Evolutionary conservation across 2,888 invertebrate species (phyloP).

Genomic region (Hyalella azteca): DNA sequence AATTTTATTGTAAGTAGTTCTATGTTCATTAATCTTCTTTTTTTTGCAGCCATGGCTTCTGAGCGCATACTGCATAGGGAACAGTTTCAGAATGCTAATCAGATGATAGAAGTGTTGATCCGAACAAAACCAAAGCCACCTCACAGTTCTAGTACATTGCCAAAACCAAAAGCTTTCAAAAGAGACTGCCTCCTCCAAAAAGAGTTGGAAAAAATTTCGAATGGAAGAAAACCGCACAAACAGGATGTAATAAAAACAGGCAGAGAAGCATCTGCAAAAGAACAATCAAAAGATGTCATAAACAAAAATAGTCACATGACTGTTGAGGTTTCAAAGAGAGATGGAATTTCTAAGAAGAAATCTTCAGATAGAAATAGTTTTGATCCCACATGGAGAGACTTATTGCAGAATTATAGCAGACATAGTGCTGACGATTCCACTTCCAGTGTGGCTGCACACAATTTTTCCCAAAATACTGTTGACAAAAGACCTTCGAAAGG

Average conservation of each 20-base stretch:
- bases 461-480: background rate
- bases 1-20: too few species aligned
- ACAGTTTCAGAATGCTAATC: constrained; percentile 26
- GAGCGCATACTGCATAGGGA: background rate
- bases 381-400: background rate
- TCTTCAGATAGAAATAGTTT: background rate
- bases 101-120: constrained; percentile 24
- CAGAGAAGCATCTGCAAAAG: background rate
- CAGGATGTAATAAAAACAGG: background rate
- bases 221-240: background rate
- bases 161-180: background rate
- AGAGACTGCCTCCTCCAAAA: constrained; percentile 19
- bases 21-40: too few species aligned
- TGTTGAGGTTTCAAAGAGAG: constrained; percentile 29
- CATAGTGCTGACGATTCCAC: background rate
- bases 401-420: background rate
- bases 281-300: background rate
- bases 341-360: background rate
- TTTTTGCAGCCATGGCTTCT: constrained; percentile 11
- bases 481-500: background rate
- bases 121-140: constrained; percentile 28
- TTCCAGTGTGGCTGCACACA: background rate
- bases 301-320: constrained; percentile 6
- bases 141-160: background rate
- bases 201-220: background rate